Evolutionary conservation across 2,888 invertebrate species (phyloP), one percentile per base, ranked within the genome.

Genomic region (Hirtodrosophila trivittata): DNA sequence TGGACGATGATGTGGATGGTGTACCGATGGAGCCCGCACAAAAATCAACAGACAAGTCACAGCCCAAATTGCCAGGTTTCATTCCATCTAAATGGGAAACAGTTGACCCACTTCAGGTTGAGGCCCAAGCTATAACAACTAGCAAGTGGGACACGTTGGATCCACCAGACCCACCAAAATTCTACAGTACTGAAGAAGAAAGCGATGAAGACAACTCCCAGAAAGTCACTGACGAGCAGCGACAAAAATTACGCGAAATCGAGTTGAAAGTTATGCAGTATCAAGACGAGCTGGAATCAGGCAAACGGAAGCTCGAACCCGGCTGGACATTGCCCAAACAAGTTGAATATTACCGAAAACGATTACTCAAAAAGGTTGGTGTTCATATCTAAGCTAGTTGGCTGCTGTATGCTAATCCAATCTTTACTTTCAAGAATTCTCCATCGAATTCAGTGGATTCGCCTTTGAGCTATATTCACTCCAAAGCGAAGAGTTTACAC

Each of bases 21-120:
- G 90, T 94, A 32, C 95, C 95, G 0, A 90, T 95, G 87, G 93
- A 93, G 68, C 91, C 91, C 37, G 18, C 38, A 4, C 47, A 49
- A 1, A 56, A 50, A 14, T n/a, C 49, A n/a, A n/a, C 18, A n/a
- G 81, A 67, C 86, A 86, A 70, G 10, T 21, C 66, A 2, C 68
- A 75, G 25, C 51, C 64, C 0, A 89, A 88, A 56, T 35, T 93
- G 59, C 94, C 94, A 0, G 94, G 94, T 9, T 97, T 98, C 92
- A 95, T 97, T 56, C 96, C 96, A 6, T 98, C 98, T 1, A 96
- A 97, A 90, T 99, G 98, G 98, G 98, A 99, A 92, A 96, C 95
- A 38, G 96, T 99, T 16, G 98, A 98, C 91, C 97, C 97, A 16
- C 94, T 95, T 81, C 94, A 95, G 89, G 92, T 93, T 5, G 95